phyloP scores from a whole-genome alignment of 2,113 vertebrate species.

The Nannobrachium achirus region DNA sequence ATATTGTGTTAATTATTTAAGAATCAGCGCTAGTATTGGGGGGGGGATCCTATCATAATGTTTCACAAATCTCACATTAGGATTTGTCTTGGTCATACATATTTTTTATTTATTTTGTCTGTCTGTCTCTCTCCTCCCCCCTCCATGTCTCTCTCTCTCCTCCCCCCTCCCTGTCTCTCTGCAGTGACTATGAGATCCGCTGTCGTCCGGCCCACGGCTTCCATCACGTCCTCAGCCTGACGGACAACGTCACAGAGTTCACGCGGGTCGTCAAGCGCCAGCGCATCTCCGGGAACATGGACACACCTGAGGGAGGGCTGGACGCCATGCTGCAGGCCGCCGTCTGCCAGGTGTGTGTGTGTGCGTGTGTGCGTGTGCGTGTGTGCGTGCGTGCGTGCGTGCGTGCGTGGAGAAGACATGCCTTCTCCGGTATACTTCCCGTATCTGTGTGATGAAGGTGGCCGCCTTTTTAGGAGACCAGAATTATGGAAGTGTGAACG shows the following conservation, averaged over 20 bases:
- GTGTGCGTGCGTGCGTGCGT: constrained; percentile 1
- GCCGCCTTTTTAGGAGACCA: too few relatives aligned
- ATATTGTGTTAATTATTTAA: too few relatives aligned
- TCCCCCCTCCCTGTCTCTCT: neutral
- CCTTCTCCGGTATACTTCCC: too few relatives aligned
- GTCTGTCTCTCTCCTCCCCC: neutral
- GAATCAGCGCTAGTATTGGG: too few relatives aligned
- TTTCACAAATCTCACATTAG: too few relatives aligned
- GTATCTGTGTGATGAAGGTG: too few relatives aligned
- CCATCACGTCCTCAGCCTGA: constrained; percentile 93
- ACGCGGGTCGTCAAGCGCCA: constrained; percentile 89
- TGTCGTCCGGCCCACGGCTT: constrained; percentile 96
- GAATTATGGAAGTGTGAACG: too few relatives aligned
- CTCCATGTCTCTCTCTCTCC: neutral
- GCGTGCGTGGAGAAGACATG: too few relatives aligned
- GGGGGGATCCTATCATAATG: neutral
- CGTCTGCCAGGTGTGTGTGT: constrained; percentile 89
- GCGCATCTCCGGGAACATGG: constrained; percentile 96
- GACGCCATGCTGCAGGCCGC: constrained; percentile 96
- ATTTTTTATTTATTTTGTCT: neutral
- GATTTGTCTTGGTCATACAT: too few relatives aligned
- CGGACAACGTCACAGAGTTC: constrained; percentile 93
- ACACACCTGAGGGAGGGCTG: constrained; percentile 95
- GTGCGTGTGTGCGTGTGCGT: neutral
- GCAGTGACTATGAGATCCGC: constrained; percentile 89